Conservation (phyloP, 2,797 vertebrate genomes). For the Amniataba percoides region DNA sequence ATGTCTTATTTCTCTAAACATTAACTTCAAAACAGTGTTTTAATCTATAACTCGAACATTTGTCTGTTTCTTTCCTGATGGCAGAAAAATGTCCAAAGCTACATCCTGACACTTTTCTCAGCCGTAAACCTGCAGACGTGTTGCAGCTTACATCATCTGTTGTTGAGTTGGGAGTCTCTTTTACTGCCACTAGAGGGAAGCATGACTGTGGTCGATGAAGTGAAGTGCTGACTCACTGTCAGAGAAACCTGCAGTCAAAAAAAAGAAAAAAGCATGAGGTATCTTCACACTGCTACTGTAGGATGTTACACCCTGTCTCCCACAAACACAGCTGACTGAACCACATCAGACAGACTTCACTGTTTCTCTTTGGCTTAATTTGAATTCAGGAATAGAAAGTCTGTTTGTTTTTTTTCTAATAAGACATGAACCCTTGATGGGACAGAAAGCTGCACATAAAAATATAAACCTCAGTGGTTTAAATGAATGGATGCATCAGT, state of each 20-base stretch:
- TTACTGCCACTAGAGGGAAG: slow-evolving; percentile 59
- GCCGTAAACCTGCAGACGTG: neutral
- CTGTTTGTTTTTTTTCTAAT: neutral
- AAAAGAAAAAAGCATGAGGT: slow-evolving; percentile 3
- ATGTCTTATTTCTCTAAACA: neutral
- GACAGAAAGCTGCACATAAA: neutral
- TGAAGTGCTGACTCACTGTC: slow-evolving; percentile 72
- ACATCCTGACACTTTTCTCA: slow-evolving; percentile 3
- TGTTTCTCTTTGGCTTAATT: neutral
- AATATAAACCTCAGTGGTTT: neutral
- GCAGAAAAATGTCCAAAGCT: neutral
- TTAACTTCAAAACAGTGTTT: neutral
- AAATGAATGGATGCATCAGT: neutral
- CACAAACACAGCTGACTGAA: neutral
- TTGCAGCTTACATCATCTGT: slow-evolving; percentile 20
- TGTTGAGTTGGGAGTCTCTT: neutral
- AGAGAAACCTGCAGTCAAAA: slow-evolving; percentile 44
- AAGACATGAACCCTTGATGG: neutral
- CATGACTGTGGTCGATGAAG: slow-evolving; percentile 20
- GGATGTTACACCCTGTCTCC: slow-evolving; percentile 12
- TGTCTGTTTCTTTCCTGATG: neutral
- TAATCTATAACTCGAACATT: neutral
- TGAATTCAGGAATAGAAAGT: neutral
- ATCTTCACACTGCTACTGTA: slow-evolving; percentile 16
- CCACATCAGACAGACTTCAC: neutral